Conservation (phyloP, 1,140 invertebrate genomes). For the Eriocheir sinensis region DNA sequence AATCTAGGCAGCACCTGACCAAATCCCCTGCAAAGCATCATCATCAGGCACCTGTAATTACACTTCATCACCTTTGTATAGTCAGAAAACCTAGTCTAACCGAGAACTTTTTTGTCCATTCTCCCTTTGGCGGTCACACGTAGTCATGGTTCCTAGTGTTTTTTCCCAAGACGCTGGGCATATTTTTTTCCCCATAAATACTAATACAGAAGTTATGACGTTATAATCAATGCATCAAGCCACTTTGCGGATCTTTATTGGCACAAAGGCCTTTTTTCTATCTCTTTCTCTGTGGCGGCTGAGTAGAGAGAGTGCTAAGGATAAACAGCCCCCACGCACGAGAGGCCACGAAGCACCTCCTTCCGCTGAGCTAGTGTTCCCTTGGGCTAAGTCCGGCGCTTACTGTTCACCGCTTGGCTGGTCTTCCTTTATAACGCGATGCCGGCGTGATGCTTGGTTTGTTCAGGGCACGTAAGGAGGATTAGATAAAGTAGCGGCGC, state of each 20-base stretch:
- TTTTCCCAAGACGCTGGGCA: too few species aligned
- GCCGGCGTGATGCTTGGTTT: not conserved
- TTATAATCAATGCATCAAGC: too few species aligned
- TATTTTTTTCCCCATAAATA: too few species aligned
- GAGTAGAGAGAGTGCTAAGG: too few species aligned
- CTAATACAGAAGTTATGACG: too few species aligned
- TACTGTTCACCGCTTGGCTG: too few species aligned
- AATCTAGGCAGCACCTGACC: not conserved
- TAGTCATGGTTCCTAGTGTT: not conserved
- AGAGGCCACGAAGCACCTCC: too few species aligned
- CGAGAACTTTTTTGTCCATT: not conserved
- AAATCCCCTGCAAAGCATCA: conserved; percentile 16
- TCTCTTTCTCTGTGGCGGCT: not conserved
- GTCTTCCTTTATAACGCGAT: too few species aligned
- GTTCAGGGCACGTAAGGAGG: not conserved
- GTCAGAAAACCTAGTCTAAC: not conserved
- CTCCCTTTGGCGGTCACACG: not conserved
- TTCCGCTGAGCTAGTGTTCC: too few species aligned
- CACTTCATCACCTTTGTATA: conserved; percentile 12
- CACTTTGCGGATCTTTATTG: not conserved
- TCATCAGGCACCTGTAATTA: not conserved
- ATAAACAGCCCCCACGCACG: too few species aligned
- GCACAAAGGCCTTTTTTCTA: not conserved
- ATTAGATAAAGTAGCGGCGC: not conserved
- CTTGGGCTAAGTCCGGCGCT: too few species aligned